These are phyloP conservation scores for Nesoenas mayeri DNA, from an alignment of 2,113 vertebrate species.

Conservation along the genomic window DNA sequence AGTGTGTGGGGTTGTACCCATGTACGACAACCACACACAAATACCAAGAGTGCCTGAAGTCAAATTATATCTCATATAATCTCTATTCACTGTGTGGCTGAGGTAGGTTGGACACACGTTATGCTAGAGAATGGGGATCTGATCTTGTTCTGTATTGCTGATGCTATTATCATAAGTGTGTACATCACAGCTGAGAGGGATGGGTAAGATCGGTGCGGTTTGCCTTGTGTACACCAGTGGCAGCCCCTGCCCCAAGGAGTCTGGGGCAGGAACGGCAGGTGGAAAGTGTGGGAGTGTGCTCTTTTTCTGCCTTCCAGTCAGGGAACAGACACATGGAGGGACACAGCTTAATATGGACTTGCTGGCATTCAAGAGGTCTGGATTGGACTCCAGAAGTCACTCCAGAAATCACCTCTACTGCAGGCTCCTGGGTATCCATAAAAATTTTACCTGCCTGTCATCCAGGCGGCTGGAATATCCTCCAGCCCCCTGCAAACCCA, in stretches of 20 bases:
- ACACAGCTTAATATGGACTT: background rate
- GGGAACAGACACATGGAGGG: background rate
- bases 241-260: background rate
- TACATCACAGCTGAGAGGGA: background rate
- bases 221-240: background rate
- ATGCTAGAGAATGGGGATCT: background rate
- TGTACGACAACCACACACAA: rapidly evolving
- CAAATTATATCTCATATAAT: background rate
- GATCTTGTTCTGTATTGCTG: background rate
- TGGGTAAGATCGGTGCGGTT: rapidly evolving
- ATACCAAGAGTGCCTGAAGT: background rate
- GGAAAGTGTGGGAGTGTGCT: background rate
- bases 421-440: background rate
- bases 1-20: background rate
- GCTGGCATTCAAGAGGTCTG: background rate
- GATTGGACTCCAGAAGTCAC: background rate
- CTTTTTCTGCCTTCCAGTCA: background rate
- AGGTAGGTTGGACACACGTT: rapidly evolving
- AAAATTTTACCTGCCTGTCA: background rate
- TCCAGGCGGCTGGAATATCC: background rate
- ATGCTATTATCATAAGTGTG: rapidly evolving
- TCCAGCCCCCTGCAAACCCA: background rate
- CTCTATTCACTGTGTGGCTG: background rate
- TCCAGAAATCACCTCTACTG: background rate
- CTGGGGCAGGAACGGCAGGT: background rate